These are phyloP conservation scores for Leptobrachium ailaonicum DNA, from an alignment of 2,113 vertebrate genomes.

Conservation along the genomic window DNA sequence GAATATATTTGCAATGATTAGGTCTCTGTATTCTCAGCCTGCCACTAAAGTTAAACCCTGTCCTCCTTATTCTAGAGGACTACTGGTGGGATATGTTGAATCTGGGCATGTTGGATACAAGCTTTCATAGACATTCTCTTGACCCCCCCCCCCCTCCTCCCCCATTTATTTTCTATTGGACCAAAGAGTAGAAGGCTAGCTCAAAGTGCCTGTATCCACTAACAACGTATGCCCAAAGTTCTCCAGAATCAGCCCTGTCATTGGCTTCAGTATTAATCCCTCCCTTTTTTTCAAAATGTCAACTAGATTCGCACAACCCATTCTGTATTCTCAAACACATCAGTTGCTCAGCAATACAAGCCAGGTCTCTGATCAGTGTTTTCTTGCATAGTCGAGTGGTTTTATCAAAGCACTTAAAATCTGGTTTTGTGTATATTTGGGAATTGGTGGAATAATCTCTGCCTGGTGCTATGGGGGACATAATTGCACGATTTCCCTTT, in stretches of 20 bases:
- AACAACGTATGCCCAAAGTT: not conserved
- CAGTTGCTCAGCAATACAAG: no score
- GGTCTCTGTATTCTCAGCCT: not conserved
- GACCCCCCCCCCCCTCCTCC: not conserved
- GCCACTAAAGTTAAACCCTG: not conserved
- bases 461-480: no score
- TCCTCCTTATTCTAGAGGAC: not conserved
- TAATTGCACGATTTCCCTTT: no score
- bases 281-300: not conserved
- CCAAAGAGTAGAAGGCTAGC: constrained; percentile 25
- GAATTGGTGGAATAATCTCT: no score
- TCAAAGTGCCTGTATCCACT: constrained; percentile 31
- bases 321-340: no score
- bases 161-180: constrained; percentile 10
- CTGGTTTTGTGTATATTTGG: no score
- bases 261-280: constrained; percentile 6
- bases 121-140: not conserved
- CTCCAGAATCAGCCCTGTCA: not conserved
- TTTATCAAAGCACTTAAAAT: no score
- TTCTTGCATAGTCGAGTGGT: no score
- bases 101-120: constrained; percentile 5
- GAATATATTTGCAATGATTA: not conserved
- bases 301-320: no score
- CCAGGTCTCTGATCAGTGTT: no score
- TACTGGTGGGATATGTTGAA: not conserved